A percentile compares a stretch with the other conserved stretches of the same genome.
phyloP scores from a whole-genome alignment of 2,888 invertebrate species.

The Buathra laborator region DNA sequence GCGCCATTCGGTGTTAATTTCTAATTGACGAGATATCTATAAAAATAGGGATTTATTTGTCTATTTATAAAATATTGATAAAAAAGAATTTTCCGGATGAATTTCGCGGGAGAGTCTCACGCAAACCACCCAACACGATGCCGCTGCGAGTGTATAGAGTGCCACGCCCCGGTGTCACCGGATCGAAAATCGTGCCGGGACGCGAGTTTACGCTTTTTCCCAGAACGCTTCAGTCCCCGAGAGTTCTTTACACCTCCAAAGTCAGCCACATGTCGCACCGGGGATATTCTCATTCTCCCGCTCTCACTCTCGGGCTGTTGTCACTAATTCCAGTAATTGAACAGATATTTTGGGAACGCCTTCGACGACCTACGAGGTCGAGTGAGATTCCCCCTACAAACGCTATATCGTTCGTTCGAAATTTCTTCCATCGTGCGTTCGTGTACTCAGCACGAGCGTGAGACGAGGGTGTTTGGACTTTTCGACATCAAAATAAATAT shows the following conservation, averaged over 20 bases:
- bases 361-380: conserved; percentile 48
- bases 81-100: background rate
- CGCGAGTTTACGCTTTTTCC: conserved; percentile 76
- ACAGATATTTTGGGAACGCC: conserved; percentile 72
- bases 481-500: conserved; percentile 67
- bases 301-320: conserved; percentile 67
- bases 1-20: background rate
- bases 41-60: too few species aligned
- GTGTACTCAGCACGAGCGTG: background rate
- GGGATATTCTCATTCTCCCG: conserved; percentile 23
- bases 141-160: conserved; percentile 26
- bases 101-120: conserved; percentile 18
- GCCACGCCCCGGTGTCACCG: conserved; percentile 68
- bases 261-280: conserved; percentile 72
- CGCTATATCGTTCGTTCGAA: conserved; percentile 25
- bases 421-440: conserved; percentile 17
- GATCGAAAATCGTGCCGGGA: conserved; percentile 66
- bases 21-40: background rate
- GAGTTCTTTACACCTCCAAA: conserved; percentile 58
- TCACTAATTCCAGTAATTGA: conserved; percentile 81
- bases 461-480: conserved; percentile 65
- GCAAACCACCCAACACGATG: conserved; percentile 71
- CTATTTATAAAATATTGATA: background rate
- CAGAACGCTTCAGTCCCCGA: conserved; percentile 67
- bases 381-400: conserved; percentile 22